These are phyloP conservation scores for Tanypteryx hageni DNA, from an alignment of 2,888 invertebrate species.

Conservation along the genomic window DNA sequence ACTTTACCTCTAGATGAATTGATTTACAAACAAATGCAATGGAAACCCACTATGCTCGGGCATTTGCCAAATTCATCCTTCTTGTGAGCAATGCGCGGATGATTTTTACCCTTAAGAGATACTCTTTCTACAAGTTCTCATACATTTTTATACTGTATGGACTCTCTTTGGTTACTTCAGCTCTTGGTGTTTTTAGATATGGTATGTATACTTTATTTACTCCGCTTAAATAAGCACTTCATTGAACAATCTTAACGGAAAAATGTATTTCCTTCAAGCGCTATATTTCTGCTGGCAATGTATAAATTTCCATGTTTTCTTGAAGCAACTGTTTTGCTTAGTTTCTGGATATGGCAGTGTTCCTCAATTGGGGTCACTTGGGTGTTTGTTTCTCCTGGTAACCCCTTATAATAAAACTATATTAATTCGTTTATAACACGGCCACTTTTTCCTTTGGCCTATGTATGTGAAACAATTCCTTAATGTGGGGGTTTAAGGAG, in stretches of 20 bases:
- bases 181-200: constrained; percentile 54
- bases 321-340: no score
- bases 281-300: not conserved
- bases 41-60: constrained; percentile 54
- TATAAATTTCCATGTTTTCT: not conserved
- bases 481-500: no score
- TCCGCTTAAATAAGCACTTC: not conserved
- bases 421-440: no score
- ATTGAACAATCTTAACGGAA: no score
- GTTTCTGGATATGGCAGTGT: no score
- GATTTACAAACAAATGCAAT: not conserved
- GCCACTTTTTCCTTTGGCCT: no score
- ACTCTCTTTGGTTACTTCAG: constrained; percentile 41
- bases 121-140: constrained; percentile 42
- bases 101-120: constrained; percentile 51
- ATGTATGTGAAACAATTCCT: no score
- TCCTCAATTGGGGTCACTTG: no score
- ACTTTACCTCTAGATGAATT: constrained; percentile 29
- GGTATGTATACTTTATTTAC: not conserved
- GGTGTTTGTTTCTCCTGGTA: no score
- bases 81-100: constrained; percentile 48
- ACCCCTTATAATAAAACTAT: no score
- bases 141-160: constrained; percentile 53
- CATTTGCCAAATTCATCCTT: constrained; percentile 50
- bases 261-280: not conserved